Evolutionary conservation across 2,113 vertebrate genomes (phyloP), one percentile per base, ranked within the genome.

Genomic region (Gavia stellata): DNA sequence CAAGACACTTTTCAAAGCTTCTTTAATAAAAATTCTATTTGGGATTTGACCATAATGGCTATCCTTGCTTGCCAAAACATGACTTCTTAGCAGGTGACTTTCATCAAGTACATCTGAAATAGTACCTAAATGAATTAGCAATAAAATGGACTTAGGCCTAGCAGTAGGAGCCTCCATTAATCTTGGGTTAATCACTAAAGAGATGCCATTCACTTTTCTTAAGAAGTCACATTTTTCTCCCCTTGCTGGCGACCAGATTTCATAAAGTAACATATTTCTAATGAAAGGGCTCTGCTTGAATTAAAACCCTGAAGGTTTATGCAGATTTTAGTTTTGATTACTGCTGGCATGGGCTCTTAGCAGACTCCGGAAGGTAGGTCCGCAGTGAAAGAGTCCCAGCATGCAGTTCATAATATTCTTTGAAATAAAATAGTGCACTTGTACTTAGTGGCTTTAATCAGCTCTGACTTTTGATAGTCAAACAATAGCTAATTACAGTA

Each of bases 401-500:
- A 98, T 99, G 99, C 98, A 98, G 97, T 98, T 98, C 97, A 98
- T 98, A 98, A 99, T 99, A 99, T 99, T 99, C 99, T 99, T 99
- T 99, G 99, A 99, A 99, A 99, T 99, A 98, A 98, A 99, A 99
- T 99, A 99, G 99, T 98, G 99, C 99, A 98, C 98, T 99, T 98
- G 98, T 98, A 98, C 99, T 99, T 98, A 98, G 98, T 98, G 98
- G 99, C 99, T 99, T 99, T 99, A 99, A 99, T 99, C 99, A 99
- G 99, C 98, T 99, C 99, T 99, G 99, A 99, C 99, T 99, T 99
- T 99, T 99, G 99, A 99, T 99, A 99, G 99, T 99, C 99, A 99
- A 99, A 99, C 99, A 99, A 99, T 99, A 99, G 99, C 99, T 99
- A 99, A 99, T 99, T 99, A 99, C 99, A 99, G 99, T 99, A 98